Evolutionary conservation across 1,140 invertebrate species (phyloP).

Genomic region (Drosophila neocordata): DNA sequence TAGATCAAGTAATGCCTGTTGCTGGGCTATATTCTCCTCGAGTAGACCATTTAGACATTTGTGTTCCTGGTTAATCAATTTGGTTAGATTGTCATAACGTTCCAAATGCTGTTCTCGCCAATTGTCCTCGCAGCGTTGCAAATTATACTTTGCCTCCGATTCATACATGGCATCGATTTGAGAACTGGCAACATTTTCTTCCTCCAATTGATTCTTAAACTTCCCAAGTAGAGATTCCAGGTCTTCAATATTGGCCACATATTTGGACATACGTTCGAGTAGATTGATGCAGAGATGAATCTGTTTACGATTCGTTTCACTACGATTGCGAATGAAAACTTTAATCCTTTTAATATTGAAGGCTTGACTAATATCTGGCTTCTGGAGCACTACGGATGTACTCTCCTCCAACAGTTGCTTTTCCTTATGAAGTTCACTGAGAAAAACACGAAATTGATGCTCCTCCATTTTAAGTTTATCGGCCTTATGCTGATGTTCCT

Average conservation of each 20-base stretch:
- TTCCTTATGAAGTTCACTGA: slow-evolving; percentile 67
- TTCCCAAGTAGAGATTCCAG: slow-evolving; percentile 46
- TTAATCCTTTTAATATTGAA: slow-evolving; percentile 78
- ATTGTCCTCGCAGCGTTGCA: slow-evolving; percentile 65
- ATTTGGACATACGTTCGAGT: slow-evolving; percentile 61
- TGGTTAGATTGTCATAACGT: slow-evolving; percentile 54
- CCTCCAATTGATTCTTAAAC: slow-evolving; percentile 56
- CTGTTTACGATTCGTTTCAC: slow-evolving; percentile 69
- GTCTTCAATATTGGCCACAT: slow-evolving; percentile 48
- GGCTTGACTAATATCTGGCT: slow-evolving; percentile 38
- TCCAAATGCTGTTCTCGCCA: slow-evolving; percentile 69
- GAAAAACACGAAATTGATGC: slow-evolving; percentile 53
- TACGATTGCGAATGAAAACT: slow-evolving; percentile 67
- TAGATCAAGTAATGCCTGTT: slow-evolving; percentile 79
- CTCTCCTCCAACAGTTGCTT: slow-evolving; percentile 65
- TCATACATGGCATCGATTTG: slow-evolving; percentile 82
- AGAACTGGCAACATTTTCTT: slow-evolving; percentile 42
- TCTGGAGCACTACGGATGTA: slow-evolving; percentile 41
- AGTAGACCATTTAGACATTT: slow-evolving; percentile 56
- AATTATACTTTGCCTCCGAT: slow-evolving; percentile 73
- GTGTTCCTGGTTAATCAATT: slow-evolving; percentile 56
- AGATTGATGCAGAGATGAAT: slow-evolving; percentile 63
- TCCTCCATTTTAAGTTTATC: slow-evolving; percentile 69
- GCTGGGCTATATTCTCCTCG: slow-evolving; percentile 73
- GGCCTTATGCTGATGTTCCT: slow-evolving; percentile 60